These are phyloP conservation scores for Betta splendens DNA, from an alignment of 2,797 vertebrate species.

Conservation along the genomic window DNA sequence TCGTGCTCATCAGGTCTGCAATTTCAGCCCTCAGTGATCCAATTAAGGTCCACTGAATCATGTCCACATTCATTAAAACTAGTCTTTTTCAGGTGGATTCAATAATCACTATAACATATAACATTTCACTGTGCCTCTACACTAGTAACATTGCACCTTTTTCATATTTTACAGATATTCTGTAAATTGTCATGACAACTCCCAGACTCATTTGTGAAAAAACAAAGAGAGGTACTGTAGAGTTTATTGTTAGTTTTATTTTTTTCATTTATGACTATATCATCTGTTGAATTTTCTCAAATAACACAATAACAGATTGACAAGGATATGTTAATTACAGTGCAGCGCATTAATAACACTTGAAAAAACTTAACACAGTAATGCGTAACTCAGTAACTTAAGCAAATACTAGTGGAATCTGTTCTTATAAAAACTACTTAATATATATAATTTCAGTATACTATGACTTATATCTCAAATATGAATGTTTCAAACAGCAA, in stretches of 20 bases:
- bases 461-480: constrained; percentile 66
- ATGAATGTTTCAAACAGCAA: constrained; percentile 73
- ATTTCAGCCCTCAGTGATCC: constrained; percentile 62
- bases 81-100: constrained; percentile 28
- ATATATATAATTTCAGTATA: constrained; percentile 63
- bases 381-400: constrained; percentile 58
- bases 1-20: constrained; percentile 4
- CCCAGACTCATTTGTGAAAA: constrained; percentile 72
- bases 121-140: constrained; percentile 34
- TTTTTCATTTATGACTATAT: constrained; percentile 73
- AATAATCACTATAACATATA: constrained; percentile 36
- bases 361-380: constrained; percentile 73
- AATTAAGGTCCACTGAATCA: constrained; percentile 32
- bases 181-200: constrained; percentile 66
- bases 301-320: constrained; percentile 81
- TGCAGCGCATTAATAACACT: constrained; percentile 74
- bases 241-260: constrained; percentile 78
- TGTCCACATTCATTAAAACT: constrained; percentile 41
- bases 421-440: constrained; percentile 67
- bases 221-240: constrained; percentile 76
- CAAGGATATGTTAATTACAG: constrained; percentile 79
- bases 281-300: constrained; percentile 66
- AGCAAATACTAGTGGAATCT: constrained; percentile 67
- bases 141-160: constrained; percentile 26
- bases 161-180: constrained; percentile 49